These are phyloP conservation scores for Pyrocoelia pectoralis DNA, from an alignment of 2,888 invertebrate genomes.

Conservation along the genomic window DNA sequence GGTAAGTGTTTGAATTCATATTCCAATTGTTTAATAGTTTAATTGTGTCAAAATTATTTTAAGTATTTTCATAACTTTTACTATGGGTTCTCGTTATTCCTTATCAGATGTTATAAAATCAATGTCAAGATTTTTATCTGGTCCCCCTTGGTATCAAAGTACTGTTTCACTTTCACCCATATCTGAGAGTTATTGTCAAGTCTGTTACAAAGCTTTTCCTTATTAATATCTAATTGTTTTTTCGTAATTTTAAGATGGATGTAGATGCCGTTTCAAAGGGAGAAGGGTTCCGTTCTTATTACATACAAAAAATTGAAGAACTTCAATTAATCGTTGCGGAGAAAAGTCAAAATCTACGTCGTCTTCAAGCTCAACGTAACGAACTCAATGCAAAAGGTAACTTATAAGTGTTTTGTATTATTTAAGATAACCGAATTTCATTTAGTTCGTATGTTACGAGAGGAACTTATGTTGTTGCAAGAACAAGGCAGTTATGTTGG, in stretches of 20 bases:
- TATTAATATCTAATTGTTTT: not conserved
- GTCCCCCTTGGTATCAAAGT: too few species aligned
- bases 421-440: not conserved
- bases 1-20: constrained; percentile 29
- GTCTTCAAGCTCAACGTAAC: constrained; percentile 97
- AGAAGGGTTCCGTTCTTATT: constrained; percentile 94
- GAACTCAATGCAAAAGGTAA: constrained; percentile 97
- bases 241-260: constrained; percentile 69
- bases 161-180: not conserved
- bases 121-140: too few species aligned
- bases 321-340: constrained; percentile 95
- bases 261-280: constrained; percentile 75
- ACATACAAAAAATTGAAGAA: constrained; percentile 98
- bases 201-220: not conserved
- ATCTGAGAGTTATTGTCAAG: not conserved
- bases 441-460: constrained; percentile 94
- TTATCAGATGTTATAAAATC: not conserved
- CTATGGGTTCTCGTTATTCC: not conserved
- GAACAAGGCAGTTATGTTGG: constrained; percentile 99
- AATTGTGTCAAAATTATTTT: constrained; percentile 28
- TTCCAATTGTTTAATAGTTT: constrained; percentile 27
- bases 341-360: constrained; percentile 94
- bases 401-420: not conserved
- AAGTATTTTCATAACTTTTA: not conserved
- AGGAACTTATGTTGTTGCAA: constrained; percentile 93